Percentiles rank a stretch among this genome's conserved stretches.
phyloP scores from a whole-genome alignment of 1,140 invertebrate genomes.

The Helicoverpa armigera region DNA sequence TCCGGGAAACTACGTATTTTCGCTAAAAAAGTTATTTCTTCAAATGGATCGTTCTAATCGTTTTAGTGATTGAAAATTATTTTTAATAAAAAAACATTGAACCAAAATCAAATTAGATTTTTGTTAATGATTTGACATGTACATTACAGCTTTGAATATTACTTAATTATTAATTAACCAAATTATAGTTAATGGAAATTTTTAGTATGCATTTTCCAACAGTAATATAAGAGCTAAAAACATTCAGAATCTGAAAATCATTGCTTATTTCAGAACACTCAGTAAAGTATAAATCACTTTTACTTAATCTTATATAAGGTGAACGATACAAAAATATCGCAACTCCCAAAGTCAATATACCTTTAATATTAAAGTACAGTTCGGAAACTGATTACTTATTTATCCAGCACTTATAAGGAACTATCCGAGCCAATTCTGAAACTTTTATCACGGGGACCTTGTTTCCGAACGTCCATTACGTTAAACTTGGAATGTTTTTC shows the following conservation, averaged over 20 bases:
- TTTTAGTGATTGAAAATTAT: too few species aligned
- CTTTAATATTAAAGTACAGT: constrained; percentile 28
- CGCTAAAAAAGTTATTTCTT: not conserved
- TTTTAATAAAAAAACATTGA: not conserved
- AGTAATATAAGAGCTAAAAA: too few species aligned
- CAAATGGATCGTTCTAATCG: not conserved
- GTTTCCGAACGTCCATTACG: constrained; percentile 39
- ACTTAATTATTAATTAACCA: not conserved
- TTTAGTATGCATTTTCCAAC: too few species aligned
- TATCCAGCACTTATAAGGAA: constrained; percentile 44
- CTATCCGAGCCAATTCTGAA: constrained; percentile 39
- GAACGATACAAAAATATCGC: constrained; percentile 4
- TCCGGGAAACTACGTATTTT: constrained; percentile 49
- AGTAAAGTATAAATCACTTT: not conserved
- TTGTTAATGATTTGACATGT: too few species aligned
- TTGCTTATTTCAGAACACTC: not conserved
- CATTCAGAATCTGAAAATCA: too few species aligned
- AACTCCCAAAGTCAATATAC: constrained; percentile 25
- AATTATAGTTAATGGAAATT: too few species aligned
- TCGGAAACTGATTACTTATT: constrained; percentile 42
- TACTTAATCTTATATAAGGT: not conserved
- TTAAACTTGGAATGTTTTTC: constrained; percentile 45
- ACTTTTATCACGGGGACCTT: constrained; percentile 34
- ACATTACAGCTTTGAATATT: not conserved
- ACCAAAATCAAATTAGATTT: too few species aligned